Evolutionary conservation across 2,888 invertebrate species (phyloP), one percentile per base, ranked within the genome.

Genomic region (Matsumyia berberina): DNA sequence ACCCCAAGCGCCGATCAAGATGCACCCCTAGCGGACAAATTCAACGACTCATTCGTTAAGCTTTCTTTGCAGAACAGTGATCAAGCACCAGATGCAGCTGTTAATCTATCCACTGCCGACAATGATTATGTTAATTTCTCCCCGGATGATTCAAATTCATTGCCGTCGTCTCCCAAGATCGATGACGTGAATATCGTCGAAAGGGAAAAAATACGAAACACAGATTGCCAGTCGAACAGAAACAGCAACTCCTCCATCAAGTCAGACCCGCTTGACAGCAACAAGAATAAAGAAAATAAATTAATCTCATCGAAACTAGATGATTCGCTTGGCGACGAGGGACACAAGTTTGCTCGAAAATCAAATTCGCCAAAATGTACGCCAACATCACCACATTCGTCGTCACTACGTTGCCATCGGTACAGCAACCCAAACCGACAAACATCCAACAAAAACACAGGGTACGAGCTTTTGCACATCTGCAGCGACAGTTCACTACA

Each of bases 401-500:
- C 51, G 49, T 44, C 77, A n/a, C n/a, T 49, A 37, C 57, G 64
- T 11, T 35, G 49, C 19, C 62, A 58, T 37, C 79, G 73, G 11
- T 53, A 37, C 35, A 69, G 67, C 17, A 78, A 76, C 39, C 87
- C 86, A 67, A 87, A 60, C 67, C 87, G 86, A 5, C 92, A 57
- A 87, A 64, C 73, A 88, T 24, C 24, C 24, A 24, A 24, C 24
- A 87, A 86, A 73, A 69, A 17, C 58, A 80, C 88, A 79, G 90
- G 91, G 19, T 91, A 91, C 86, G 89, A 91, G 87, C 87, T 90
- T 42, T 86, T 90, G 29, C 90, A 91, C 72, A 89, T 90, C 29
- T 89, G 89, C 62, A 90, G 90, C 87, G 91, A 91, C 62, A 90
- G 90, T 86, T 90, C 89, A 6, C 87, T 90, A 31, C 88, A 89